A percentile compares a stretch with the other conserved stretches of the same genome.
Conservation (phyloP, 2,113 vertebrate genomes). For the Passer montanus region DNA sequence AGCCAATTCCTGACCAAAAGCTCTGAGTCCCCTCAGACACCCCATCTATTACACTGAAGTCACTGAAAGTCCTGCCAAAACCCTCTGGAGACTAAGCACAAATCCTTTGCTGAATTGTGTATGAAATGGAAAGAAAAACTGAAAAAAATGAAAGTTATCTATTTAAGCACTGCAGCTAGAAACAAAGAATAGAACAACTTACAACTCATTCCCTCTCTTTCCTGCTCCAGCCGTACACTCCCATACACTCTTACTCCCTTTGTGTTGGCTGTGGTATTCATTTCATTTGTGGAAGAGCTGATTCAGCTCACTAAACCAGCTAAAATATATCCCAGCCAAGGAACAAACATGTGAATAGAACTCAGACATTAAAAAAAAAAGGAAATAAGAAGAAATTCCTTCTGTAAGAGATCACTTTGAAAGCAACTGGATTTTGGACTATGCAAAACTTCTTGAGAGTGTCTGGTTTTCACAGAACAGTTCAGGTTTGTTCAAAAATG, state of each 20-base stretch:
- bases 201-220: not conserved
- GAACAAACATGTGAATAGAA: not conserved
- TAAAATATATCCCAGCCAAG: slow-evolving; percentile 2
- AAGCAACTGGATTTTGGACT: not conserved
- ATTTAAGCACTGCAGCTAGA: not conserved
- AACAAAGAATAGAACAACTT: not conserved
- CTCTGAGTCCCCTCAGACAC: not conserved
- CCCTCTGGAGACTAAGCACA: not conserved
- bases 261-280: not conserved
- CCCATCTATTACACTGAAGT: not conserved
- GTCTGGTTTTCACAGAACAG: not conserved
- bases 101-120: not conserved
- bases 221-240: not conserved
- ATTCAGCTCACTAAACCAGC: not conserved
- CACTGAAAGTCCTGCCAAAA: not conserved
- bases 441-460: not conserved
- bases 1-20: not conserved
- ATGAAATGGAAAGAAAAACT: not conserved
- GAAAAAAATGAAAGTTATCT: not conserved
- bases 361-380: not conserved
- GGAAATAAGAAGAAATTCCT: not conserved
- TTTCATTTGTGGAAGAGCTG: not conserved
- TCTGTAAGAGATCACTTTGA: not conserved
- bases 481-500: not conserved
- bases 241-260: not conserved